These are phyloP conservation scores for Otolemur crassicaudatus DNA, from an alignment of 2,797 vertebrate genomes.

Conservation along the genomic window DNA sequence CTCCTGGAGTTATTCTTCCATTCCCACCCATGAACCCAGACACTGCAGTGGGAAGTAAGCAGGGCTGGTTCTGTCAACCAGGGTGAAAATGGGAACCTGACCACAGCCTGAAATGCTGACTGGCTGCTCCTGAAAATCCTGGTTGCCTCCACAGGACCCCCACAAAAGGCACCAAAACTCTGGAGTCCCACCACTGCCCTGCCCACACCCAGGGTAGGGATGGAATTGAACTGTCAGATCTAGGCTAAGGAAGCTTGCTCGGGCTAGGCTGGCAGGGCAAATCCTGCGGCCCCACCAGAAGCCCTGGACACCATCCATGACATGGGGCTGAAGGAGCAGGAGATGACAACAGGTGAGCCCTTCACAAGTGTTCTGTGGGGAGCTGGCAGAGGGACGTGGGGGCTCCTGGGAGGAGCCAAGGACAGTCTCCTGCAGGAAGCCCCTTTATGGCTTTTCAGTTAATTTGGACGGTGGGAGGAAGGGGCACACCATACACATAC, in stretches of 20 bases:
- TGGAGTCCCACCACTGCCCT: not conserved
- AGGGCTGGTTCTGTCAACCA: not conserved
- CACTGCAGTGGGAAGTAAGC: not conserved
- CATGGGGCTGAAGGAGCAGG: not conserved
- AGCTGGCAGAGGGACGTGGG: constrained; percentile 57
- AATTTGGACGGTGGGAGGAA: constrained; percentile 80
- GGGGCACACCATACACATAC: constrained; percentile 66
- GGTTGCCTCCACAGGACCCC: not conserved
- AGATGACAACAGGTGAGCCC: constrained; percentile 55
- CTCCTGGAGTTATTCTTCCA: not conserved
- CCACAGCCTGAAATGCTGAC: not conserved
- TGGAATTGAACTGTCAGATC: not conserved
- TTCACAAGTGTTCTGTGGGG: constrained; percentile 60
- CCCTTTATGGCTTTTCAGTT: constrained; percentile 90
- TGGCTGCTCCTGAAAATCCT: constrained; percentile 41
- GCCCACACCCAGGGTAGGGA: not conserved
- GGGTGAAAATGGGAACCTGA: not conserved
- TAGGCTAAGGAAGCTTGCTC: not conserved
- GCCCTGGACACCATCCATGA: not conserved
- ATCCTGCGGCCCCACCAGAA: constrained; percentile 16
- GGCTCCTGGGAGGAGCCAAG: constrained; percentile 65
- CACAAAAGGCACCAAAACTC: not conserved
- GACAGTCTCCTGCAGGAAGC: constrained; percentile 69
- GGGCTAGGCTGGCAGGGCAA: not conserved
- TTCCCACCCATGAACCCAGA: not conserved